Percentiles rank a stretch among this genome's conserved stretches.
Evolutionary conservation across 2,797 vertebrate species (phyloP).

Genomic region (Nasua narica): DNA sequence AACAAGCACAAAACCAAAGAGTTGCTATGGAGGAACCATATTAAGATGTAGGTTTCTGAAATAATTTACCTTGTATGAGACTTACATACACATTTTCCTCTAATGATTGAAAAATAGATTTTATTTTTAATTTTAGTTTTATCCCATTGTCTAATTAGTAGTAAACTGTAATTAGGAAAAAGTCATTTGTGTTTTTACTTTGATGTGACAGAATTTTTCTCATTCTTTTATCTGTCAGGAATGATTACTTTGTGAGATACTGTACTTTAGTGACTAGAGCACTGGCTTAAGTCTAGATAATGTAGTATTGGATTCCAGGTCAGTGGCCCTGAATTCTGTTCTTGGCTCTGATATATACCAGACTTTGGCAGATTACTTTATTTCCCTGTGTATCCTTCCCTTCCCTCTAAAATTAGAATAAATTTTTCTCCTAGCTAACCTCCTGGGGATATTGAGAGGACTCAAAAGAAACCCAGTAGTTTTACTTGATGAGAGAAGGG

Average conservation of each 20-base stretch:
- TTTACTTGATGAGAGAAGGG: slow-evolving; percentile 6
- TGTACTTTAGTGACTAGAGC: not conserved
- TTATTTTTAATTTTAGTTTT: slow-evolving; percentile 25
- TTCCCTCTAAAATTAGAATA: slow-evolving; percentile 5
- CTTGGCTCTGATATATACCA: not conserved
- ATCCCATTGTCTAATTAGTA: not conserved
- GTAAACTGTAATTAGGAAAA: slow-evolving; percentile 30
- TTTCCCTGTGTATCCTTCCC: not conserved
- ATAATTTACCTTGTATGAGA: not conserved
- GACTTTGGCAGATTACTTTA: not conserved
- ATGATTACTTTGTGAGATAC: not conserved
- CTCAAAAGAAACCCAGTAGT: not conserved
- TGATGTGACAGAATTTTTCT: not conserved
- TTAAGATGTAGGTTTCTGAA: not conserved
- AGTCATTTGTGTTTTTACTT: slow-evolving; percentile 16
- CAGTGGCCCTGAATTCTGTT: not conserved
- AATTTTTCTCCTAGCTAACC: not conserved
- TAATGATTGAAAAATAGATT: not conserved
- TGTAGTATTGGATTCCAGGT: not conserved
- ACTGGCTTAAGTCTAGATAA: not conserved
- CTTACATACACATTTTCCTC: not conserved
- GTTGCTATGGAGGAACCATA: slow-evolving; percentile 9
- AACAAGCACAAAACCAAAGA: not conserved
- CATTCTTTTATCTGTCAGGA: slow-evolving; percentile 12
- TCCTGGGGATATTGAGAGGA: not conserved